phyloP scores from a whole-genome alignment of 2,113 vertebrate species.

The Ammodytes marinus region DNA sequence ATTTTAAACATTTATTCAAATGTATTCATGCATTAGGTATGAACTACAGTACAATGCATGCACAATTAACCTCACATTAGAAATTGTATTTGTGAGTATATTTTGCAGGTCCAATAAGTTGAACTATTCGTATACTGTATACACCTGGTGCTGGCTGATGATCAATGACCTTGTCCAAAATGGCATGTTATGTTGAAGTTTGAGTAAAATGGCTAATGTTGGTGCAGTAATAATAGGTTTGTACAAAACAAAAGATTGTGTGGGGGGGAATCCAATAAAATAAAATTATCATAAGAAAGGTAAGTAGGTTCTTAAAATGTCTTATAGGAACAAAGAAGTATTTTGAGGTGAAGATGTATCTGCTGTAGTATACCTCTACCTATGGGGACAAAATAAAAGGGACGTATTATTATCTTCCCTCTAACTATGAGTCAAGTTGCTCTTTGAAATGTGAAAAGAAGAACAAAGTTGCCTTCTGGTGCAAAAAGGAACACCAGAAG shows the following conservation, averaged over 20 bases:
- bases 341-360: neutral
- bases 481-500: neutral
- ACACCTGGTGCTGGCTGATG: slow-evolving; percentile 8
- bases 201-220: neutral
- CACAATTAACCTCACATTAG: neutral
- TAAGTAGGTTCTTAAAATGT: too few species aligned
- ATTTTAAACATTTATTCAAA: neutral
- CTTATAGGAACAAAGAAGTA: neutral
- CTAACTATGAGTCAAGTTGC: neutral
- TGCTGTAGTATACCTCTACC: neutral
- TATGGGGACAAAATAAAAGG: neutral
- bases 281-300: neutral
- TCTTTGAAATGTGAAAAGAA: slow-evolving; percentile 1
- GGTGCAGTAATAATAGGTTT: neutral
- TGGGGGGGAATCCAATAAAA: neutral
- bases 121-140: neutral
- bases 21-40: too few species aligned
- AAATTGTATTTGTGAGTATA: neutral
- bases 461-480: neutral
- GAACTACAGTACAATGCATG: neutral
- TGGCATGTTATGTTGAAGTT: slow-evolving; percentile 11
- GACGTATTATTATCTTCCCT: neutral
- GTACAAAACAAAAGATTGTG: neutral
- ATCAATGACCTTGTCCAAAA: neutral
- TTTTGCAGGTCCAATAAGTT: neutral